A percentile compares a stretch with the other conserved stretches of the same genome.
Conservation (phyloP, 2,797 vertebrate species). For the Cynodonichthys magdalenae region DNA sequence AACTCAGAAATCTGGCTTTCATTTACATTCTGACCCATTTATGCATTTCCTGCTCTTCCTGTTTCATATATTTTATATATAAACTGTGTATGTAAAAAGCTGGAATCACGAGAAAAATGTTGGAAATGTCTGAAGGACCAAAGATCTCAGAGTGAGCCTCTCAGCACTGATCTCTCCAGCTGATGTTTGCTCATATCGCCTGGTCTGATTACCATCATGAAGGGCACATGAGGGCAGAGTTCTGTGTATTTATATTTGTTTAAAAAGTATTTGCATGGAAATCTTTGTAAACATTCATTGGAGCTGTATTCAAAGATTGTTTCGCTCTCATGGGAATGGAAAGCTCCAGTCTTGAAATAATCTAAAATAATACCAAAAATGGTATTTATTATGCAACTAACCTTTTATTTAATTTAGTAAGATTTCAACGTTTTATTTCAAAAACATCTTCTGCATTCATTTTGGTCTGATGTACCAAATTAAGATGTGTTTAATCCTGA, state of each 20-base stretch:
- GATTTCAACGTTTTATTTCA: too few relatives aligned
- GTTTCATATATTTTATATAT: conserved; percentile 21
- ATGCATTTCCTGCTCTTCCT: conserved; percentile 25
- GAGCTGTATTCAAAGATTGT: not conserved
- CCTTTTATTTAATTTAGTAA: too few relatives aligned
- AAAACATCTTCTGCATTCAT: too few relatives aligned
- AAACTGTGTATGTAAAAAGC: not conserved
- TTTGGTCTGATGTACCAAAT: too few relatives aligned
- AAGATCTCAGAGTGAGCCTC: conserved; percentile 7
- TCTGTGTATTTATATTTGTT: conserved; percentile 25
- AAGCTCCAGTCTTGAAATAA: too few relatives aligned
- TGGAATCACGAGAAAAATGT: not conserved
- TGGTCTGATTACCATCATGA: conserved; percentile 67
- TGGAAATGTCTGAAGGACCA: not conserved
- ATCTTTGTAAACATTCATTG: not conserved
- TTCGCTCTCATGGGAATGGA: not conserved
- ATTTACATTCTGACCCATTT: conserved; percentile 76
- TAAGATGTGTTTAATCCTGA: too few relatives aligned
- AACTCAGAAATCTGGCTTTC: conserved; percentile 65
- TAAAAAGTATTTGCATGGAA: conserved; percentile 20
- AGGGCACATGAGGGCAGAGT: conserved; percentile 35
- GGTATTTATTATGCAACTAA: too few relatives aligned
- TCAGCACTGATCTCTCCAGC: conserved; percentile 1
- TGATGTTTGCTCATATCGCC: conserved; percentile 46
- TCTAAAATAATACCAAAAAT: too few relatives aligned